These are phyloP conservation scores for Diploptera punctata DNA, from an alignment of 2,888 invertebrate genomes.

Conservation along the genomic window DNA sequence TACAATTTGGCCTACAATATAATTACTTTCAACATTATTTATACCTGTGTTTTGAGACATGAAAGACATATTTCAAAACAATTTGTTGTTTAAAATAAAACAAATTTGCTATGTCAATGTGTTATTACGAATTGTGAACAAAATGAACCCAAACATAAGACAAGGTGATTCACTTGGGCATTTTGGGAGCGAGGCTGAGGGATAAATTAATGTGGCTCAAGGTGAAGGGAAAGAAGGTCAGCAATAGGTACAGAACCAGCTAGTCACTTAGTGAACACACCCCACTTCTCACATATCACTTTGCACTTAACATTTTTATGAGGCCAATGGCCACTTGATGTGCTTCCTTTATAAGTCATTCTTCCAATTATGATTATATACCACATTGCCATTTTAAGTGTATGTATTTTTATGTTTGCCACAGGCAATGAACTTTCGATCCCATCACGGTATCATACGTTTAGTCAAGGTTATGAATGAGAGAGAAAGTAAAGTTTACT, in stretches of 20 bases:
- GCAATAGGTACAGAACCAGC: neutral
- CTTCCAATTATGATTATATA: neutral
- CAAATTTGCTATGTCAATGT: too few species aligned
- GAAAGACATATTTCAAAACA: too few species aligned
- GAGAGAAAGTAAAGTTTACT: too few species aligned
- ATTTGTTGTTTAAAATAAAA: too few species aligned
- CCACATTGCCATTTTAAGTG: neutral
- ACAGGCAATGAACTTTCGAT: neutral
- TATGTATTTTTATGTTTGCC: too few species aligned
- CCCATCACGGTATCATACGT: too few species aligned
- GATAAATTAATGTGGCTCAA: constrained; percentile 19
- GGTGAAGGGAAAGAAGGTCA: constrained; percentile 31
- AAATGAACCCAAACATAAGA: neutral
- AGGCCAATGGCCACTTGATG: too few species aligned
- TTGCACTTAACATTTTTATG: too few species aligned
- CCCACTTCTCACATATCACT: neutral
- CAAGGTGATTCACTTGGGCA: constrained; percentile 23
- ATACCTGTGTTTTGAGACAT: too few species aligned
- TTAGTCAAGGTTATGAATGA: too few species aligned
- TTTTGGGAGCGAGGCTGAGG: constrained; percentile 27
- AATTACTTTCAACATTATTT: too few species aligned
- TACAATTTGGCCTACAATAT: too few species aligned
- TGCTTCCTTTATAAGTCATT: neutral
- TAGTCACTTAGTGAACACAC: neutral
- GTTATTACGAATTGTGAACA: neutral